phyloP scores from a whole-genome alignment of 2,113 vertebrate species.

The Pterocles orientalis region DNA sequence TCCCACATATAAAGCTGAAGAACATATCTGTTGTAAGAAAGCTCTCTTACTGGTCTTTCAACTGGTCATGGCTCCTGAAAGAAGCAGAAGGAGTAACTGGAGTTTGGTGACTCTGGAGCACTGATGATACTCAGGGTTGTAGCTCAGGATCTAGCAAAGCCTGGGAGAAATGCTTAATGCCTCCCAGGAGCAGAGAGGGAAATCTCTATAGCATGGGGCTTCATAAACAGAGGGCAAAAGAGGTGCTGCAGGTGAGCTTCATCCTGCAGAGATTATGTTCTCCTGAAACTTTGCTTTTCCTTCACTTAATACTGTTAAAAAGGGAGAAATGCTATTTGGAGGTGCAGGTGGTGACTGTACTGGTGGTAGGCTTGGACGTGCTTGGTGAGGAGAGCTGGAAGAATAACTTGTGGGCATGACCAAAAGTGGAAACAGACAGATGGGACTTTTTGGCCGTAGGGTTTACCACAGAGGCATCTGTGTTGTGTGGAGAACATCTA shows the following conservation, averaged over 20 bases:
- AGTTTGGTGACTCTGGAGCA: background rate
- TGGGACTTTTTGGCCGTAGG: rapidly evolving
- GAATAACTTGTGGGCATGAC: background rate
- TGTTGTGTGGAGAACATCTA: background rate
- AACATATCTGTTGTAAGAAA: rapidly evolving
- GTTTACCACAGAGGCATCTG: background rate
- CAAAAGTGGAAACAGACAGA: background rate
- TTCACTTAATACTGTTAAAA: background rate
- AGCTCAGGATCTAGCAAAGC: background rate
- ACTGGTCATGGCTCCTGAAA: background rate
- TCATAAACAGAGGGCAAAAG: background rate
- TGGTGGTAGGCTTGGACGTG: background rate
- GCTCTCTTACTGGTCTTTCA: background rate
- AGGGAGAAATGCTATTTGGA: background rate
- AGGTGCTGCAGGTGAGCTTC: background rate
- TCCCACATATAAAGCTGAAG: background rate
- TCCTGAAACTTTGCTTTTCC: background rate
- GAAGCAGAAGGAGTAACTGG: background rate
- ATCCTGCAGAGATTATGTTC: background rate
- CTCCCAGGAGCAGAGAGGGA: background rate
- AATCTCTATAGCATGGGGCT: background rate
- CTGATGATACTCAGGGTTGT: background rate
- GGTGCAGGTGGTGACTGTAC: background rate
- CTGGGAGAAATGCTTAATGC: background rate
- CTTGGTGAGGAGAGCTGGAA: background rate